Evolutionary conservation across 2,113 vertebrate genomes (phyloP), one percentile per base, ranked within the genome.

Genomic region (Plecturocebus donacophilus): DNA sequence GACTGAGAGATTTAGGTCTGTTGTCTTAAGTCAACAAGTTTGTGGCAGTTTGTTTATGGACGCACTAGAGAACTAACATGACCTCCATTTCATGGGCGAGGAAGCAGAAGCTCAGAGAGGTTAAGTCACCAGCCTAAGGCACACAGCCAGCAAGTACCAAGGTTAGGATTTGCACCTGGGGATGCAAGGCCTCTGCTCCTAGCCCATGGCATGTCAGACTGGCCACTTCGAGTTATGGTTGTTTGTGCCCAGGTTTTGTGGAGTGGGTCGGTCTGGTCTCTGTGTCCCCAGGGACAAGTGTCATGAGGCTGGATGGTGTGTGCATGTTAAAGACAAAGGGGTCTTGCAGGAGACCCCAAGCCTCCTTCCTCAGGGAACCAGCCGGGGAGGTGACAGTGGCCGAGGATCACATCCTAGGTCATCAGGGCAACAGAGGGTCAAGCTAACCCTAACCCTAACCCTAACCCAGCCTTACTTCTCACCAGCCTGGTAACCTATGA

Each of bases 171-270:
- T 52, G 32, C 76, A 17, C 58, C 49, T 1, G 42, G 58, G 66
- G 6, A 8, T 68, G 16, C 30, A 42, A 77, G 30, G 58, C 13
- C 38, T 27, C 16, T 79, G 45, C 30, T 49, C 45, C 45, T 21
- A 20, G 6, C 73, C 25, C 1, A 10, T 8, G 10, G 9, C 68
- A 3, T 3, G 21, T 17, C 2, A 7, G 23, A 42, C 58, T 23
- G 30, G 61, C 19, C 42, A 32, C 25, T 2, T 61, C 19, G 68
- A 40, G 14, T 25, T 2, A 23, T 25, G 12, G 79, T 42, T n/a
- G 4, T 54, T 71, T 40, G 93, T 58, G 70, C 27, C 32, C 23
- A 56, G 58, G 27, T 25, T 64, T 35, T 32, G 23, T 0, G 0
- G 40, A 38, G 20, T 13, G 23, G 19, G 35, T 17, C 35, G n/a